Conservation (phyloP, 2,797 vertebrate species). For the Buphagus erythrorhynchus region DNA sequence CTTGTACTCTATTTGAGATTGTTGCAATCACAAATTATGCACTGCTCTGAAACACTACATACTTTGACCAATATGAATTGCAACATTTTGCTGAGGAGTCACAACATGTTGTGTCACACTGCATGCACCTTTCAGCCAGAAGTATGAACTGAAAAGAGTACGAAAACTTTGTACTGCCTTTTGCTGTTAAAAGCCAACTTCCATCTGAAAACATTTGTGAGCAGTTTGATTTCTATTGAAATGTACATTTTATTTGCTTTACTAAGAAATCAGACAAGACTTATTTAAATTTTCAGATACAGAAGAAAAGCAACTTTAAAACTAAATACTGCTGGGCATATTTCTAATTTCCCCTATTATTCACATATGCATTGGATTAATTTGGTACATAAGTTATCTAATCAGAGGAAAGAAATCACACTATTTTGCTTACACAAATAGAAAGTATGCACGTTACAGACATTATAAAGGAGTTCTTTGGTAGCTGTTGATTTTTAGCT, state of each 20-base stretch:
- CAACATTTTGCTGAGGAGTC: conserved; percentile 23
- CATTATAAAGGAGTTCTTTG: neutral
- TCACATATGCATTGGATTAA: neutral
- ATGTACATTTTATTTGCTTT: neutral
- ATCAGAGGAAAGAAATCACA: neutral
- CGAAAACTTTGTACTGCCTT: neutral
- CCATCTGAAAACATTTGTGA: neutral
- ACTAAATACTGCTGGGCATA: neutral
- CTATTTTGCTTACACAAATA: neutral
- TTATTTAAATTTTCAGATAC: neutral
- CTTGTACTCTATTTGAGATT: neutral
- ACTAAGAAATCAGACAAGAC: neutral
- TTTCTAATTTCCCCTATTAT: neutral
- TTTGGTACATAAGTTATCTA: neutral
- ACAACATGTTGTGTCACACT: conserved; percentile 16
- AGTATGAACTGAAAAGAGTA: neutral
- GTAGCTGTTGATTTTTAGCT: neutral
- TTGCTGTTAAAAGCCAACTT: neutral
- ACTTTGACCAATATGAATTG: conserved; percentile 29
- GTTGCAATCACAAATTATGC: conserved; percentile 50
- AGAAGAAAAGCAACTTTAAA: neutral
- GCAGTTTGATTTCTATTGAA: neutral
- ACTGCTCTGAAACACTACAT: neutral
- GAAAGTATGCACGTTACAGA: neutral
- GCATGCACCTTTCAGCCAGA: neutral